phyloP scores from a whole-genome alignment of 1,140 invertebrate species.

The Camponotus vicinus region DNA sequence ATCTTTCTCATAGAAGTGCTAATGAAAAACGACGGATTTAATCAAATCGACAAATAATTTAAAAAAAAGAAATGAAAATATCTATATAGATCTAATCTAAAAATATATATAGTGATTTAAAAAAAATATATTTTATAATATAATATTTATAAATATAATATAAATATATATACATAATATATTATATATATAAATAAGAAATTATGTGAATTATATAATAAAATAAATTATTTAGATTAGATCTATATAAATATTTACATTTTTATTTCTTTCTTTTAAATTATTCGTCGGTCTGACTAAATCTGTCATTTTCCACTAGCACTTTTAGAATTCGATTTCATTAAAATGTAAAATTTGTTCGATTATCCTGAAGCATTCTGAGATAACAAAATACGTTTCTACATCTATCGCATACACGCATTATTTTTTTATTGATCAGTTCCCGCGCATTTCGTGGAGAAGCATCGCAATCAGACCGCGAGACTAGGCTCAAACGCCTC shows the following conservation, averaged over 20 bases:
- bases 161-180: neutral
- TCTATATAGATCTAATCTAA: too few relatives aligned
- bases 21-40: too few relatives aligned
- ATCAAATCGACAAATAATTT: too few relatives aligned
- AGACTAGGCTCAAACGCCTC: conserved; percentile 90
- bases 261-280: neutral
- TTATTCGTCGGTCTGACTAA: neutral
- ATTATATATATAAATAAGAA: neutral
- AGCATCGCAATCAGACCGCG: conserved; percentile 88
- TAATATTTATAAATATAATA: too few relatives aligned
- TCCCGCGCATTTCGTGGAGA: conserved; percentile 91
- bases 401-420: too few relatives aligned
- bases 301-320: neutral
- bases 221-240: neutral
- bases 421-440: conserved; percentile 86
- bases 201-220: neutral
- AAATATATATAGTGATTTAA: too few relatives aligned
- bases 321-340: neutral
- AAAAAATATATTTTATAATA: conserved; percentile 2
- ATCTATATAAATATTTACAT: neutral
- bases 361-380: neutral
- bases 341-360: neutral
- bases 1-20: too few relatives aligned
- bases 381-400: too few relatives aligned
- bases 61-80: too few relatives aligned